A percentile compares a stretch with the other conserved stretches of the same genome.
Evolutionary conservation across 1,140 invertebrate genomes (phyloP).

Genomic region (Drosophila malerkotliana): DNA sequence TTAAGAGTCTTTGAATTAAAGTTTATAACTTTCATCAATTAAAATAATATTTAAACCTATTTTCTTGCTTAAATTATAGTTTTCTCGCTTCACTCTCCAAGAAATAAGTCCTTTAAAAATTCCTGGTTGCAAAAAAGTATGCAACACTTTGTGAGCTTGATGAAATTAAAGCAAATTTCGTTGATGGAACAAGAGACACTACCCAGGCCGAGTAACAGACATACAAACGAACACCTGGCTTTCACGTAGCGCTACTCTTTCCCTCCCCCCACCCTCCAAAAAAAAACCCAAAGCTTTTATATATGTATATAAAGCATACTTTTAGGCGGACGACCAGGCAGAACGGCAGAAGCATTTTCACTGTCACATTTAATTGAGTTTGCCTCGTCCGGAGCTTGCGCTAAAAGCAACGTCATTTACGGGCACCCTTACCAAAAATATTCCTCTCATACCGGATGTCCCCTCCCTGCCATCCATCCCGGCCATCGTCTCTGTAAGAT

Average conservation of each 20-base stretch:
- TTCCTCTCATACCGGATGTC: not conserved
- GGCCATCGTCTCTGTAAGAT: not conserved
- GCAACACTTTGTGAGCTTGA: conserved; percentile 36
- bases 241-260: not conserved
- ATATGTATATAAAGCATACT: conserved; percentile 71
- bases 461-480: no score
- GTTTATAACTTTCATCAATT: no score
- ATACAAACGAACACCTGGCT: conserved; percentile 18
- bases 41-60: no score
- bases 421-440: conserved; percentile 22
- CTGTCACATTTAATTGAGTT: conserved; percentile 83
- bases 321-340: conserved; percentile 68
- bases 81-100: no score
- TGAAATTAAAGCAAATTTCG: conserved; percentile 44
- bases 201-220: not conserved
- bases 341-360: conserved; percentile 54
- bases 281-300: conserved; percentile 1
- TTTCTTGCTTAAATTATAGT: no score
- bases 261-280: not conserved
- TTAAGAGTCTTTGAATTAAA: no score
- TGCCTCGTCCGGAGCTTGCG: conserved; percentile 50
- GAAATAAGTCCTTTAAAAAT: no score
- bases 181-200: conserved; percentile 9
- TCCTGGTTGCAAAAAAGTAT: not conserved
- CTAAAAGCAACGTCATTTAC: conserved; percentile 79